A percentile compares a stretch with the other conserved stretches of the same genome.
These are phyloP conservation scores for Drosophila paulistorum DNA, from an alignment of 1,140 invertebrate species.

Conservation along the genomic window DNA sequence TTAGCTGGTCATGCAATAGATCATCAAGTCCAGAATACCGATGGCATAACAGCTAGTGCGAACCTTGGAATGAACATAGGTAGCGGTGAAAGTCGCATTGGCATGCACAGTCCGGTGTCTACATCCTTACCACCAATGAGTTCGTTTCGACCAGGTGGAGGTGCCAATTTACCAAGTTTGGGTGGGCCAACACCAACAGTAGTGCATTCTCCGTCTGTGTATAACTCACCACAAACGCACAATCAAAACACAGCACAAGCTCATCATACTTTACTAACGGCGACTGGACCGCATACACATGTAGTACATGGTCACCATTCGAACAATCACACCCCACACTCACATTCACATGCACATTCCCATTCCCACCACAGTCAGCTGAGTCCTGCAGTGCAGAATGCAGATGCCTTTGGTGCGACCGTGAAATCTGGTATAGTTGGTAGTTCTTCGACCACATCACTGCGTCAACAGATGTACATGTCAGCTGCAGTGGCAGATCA, in stretches of 20 bases:
- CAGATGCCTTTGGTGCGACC: conserved; percentile 85
- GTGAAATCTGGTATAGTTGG: conserved; percentile 85
- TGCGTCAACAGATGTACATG: conserved; percentile 81
- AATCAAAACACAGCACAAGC: conserved; percentile 76
- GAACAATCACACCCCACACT: conserved; percentile 72
- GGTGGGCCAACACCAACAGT: conserved; percentile 50
- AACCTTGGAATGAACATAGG: conserved; percentile 59
- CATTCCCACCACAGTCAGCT: conserved; percentile 82
- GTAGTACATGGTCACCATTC: conserved; percentile 83
- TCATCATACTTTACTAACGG: conserved; percentile 83
- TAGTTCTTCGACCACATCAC: conserved; percentile 83
- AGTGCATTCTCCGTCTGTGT: conserved; percentile 70
- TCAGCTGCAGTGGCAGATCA: conserved; percentile 86
- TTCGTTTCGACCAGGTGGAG: conserved; percentile 90
- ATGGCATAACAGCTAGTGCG: conserved; percentile 40
- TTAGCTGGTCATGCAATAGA: conserved; percentile 61
- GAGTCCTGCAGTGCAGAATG: conserved; percentile 85
- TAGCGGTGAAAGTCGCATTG: conserved; percentile 47
- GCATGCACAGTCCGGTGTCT: conserved; percentile 82
- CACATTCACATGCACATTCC: conserved; percentile 78
- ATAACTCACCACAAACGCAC: conserved; percentile 84
- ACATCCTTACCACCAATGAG: conserved; percentile 96
- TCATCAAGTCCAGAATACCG: conserved; percentile 72
- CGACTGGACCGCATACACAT: conserved; percentile 82
- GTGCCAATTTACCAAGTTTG: conserved; percentile 82